Evolutionary conservation across 2,797 vertebrate genomes (phyloP).

Genomic region (Leptatherina wallacei): DNA sequence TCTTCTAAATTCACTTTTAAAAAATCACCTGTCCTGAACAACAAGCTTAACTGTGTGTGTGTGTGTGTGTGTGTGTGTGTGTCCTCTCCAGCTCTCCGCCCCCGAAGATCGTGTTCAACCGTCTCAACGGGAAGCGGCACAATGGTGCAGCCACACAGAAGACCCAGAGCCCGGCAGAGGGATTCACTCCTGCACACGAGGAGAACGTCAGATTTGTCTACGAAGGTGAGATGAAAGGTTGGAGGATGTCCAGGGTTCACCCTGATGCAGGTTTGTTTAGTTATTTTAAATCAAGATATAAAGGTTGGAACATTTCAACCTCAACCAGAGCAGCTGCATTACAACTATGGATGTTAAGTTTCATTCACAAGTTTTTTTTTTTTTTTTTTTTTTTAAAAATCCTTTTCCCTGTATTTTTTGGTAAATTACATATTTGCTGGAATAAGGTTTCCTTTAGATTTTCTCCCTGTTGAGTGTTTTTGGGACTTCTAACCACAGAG

Average conservation of each 20-base stretch:
- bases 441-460: too few species aligned
- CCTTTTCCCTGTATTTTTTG: too few species aligned
- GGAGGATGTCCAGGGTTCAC: neutral
- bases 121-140: constrained; percentile 91
- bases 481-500: neutral
- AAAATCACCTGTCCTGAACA: neutral
- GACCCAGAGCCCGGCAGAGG: constrained; percentile 79
- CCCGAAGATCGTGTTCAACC: constrained; percentile 94
- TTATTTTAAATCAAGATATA: neutral
- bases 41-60: neutral
- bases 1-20: neutral
- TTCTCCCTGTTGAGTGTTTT: neutral
- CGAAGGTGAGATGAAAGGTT: constrained; percentile 85
- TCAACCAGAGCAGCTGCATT: too few species aligned
- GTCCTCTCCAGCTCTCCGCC: constrained; percentile 74
- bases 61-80: constrained; percentile 11
- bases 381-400: neutral
- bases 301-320: neutral
- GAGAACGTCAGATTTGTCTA: constrained; percentile 95
- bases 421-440: too few species aligned
- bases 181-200: constrained; percentile 92
- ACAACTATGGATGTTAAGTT: neutral
- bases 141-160: constrained; percentile 78
- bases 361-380: neutral
- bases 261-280: neutral